Conservation (phyloP, 2,113 vertebrate species). For the Rana temporaria region DNA sequence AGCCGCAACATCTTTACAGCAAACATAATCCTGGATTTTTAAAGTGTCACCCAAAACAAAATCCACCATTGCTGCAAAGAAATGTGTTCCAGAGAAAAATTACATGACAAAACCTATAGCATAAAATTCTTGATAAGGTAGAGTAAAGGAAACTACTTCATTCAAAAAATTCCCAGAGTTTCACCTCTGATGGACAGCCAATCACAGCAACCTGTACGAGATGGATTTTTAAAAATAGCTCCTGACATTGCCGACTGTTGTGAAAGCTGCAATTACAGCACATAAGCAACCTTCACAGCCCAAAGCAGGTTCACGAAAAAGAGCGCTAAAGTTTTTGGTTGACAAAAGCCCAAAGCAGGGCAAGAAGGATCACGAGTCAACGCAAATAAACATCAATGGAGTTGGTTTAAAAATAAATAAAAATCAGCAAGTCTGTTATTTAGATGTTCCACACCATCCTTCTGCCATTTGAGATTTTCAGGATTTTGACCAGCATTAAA, state of each 20-base stretch:
- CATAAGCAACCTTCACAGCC: neutral
- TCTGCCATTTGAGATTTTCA: constrained; percentile 35
- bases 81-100: no score
- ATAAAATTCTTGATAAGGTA: no score
- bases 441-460: constrained; percentile 15
- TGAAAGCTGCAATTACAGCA: constrained; percentile 5
- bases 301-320: constrained; percentile 6
- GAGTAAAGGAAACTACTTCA: neutral
- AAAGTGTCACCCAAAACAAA: no score
- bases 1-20: no score
- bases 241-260: constrained; percentile 22
- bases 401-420: neutral
- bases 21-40: no score
- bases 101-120: no score
- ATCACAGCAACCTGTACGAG: neutral
- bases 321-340: neutral
- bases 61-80: no score
- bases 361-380: neutral
- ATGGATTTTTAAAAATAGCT: constrained; percentile 31
- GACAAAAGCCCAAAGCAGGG: neutral
- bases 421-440: constrained; percentile 32
- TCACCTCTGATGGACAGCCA: neutral
- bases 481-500: constrained; percentile 44
- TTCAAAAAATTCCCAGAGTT: neutral
- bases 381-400: neutral